A percentile compares a stretch with the other conserved stretches of the same genome.
Evolutionary conservation across 2,888 invertebrate genomes (phyloP).

Genomic region (Hesperia comma): DNA sequence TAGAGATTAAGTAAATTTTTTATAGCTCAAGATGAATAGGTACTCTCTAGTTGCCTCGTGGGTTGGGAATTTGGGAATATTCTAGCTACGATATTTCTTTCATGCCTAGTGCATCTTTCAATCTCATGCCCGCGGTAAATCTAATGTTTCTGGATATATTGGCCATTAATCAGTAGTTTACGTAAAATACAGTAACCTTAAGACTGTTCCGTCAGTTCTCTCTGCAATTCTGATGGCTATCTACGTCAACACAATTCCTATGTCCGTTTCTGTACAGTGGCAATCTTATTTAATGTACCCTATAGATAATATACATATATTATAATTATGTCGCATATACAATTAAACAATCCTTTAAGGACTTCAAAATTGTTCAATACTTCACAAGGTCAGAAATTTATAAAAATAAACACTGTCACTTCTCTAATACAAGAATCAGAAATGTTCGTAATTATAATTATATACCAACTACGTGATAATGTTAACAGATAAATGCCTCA

Average conservation of each 20-base stretch:
- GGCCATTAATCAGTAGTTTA: no score
- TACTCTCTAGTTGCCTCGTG: no score
- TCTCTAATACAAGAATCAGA: conserved; percentile 2
- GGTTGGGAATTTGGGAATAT: no score
- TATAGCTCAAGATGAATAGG: no score
- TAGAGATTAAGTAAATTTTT: no score
- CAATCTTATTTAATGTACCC: not conserved
- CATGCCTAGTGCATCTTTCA: no score
- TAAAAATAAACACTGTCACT: conserved; percentile 19
- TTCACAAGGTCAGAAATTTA: conserved; percentile 11
- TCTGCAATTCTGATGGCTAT: no score
- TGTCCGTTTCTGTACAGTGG: not conserved
- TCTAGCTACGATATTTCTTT: no score
- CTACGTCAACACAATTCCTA: not conserved
- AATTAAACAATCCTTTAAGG: conserved; percentile 22
- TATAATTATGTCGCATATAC: conserved; percentile 7
- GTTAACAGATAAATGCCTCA: conserved; percentile 26
- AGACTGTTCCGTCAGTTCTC: no score
- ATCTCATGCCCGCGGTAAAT: no score
- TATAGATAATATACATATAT: not conserved
- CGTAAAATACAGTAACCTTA: no score
- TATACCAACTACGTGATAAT: not conserved
- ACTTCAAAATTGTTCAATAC: conserved; percentile 10
- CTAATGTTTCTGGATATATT: no score
- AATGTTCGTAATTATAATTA: not conserved